Evolutionary conservation across 2,888 invertebrate species (phyloP).

Genomic region (Odontomyia ornata): DNA sequence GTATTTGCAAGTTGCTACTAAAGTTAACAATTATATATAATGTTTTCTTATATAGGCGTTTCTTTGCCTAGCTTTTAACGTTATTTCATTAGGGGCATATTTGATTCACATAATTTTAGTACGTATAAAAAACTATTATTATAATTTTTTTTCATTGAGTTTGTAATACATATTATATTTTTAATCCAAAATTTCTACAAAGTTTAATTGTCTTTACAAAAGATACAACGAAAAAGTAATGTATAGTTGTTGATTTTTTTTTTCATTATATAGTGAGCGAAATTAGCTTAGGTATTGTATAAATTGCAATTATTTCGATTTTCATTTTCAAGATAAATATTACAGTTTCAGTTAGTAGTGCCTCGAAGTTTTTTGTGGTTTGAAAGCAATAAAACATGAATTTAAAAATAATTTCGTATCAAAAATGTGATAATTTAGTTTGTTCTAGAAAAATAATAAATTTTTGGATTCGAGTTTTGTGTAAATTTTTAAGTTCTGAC

Average conservation of each 20-base stretch:
- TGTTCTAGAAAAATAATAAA: background rate
- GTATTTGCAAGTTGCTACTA: constrained; percentile 40
- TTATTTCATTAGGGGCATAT: constrained; percentile 36
- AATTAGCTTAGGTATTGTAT: constrained; percentile 2
- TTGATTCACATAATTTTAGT: constrained; percentile 44
- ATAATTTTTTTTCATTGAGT: background rate
- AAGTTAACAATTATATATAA: constrained; percentile 34
- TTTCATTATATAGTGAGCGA: background rate
- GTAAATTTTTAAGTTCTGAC: background rate
- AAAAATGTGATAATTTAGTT: background rate
- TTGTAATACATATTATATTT: background rate
- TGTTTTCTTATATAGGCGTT: constrained; percentile 36
- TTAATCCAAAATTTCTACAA: background rate
- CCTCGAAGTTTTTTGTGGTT: background rate
- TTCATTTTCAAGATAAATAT: background rate
- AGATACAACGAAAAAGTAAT: background rate
- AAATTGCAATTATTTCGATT: background rate
- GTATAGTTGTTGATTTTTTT: background rate
- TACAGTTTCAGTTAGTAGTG: background rate
- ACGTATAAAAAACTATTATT: constrained; percentile 38
- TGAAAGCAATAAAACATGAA: too few relatives aligned
- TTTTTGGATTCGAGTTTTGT: background rate
- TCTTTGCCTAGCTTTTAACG: constrained; percentile 39
- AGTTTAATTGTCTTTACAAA: background rate
- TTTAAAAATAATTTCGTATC: background rate